Base-by-base conservation (phyloP, 2,113 vertebrate genomes). In the Serinus canaria region DNA sequence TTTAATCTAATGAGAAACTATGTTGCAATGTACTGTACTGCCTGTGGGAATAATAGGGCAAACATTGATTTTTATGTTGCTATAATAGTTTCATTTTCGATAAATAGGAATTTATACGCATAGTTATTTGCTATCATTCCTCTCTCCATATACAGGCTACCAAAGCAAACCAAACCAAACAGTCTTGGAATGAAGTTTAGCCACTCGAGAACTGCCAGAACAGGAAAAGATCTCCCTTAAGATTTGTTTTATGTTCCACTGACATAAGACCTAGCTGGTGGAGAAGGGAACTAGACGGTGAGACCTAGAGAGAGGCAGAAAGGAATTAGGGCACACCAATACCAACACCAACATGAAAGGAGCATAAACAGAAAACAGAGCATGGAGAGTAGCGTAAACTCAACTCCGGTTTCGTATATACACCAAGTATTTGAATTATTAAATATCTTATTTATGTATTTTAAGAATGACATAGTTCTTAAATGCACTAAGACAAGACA, bases 61-160 rank as follows among this genome's bases (percentile, higher is more conserved):
- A 98, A 98, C 95, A 98, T 97, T 98, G 98, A 98, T 98, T 98
- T 98, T 98, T 97, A 97, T 98, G 97, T 97, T 97, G 95, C 95
- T 95, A 90, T 97, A 97, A 98, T 97, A 97, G 97, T 97, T 98
- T 96, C 92, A 97, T 97, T 98, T 98, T 97, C 63, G 5, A 98
- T 97, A 97, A 98, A 97, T 95, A 97, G 89, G 90, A 96, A 97
- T 98, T 98, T 98, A 97, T 97, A 98, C 97, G 94, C 96, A 93
- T 44, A 90, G 94, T 95, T 97, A 96, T 96, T 97, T 96, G 89
- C 75, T 93, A 94, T 74, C 68, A 86, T 96, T 97, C 60, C 68
- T 96, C 87, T 96, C 67, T 91, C 73, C 30, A 7, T 56, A 33
- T 46, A 84, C 83, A 90, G 85, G 22, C 80, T 95, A 53, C 25